phyloP scores from a whole-genome alignment of 2,113 vertebrate genomes.

The Bettongia penicillata region DNA sequence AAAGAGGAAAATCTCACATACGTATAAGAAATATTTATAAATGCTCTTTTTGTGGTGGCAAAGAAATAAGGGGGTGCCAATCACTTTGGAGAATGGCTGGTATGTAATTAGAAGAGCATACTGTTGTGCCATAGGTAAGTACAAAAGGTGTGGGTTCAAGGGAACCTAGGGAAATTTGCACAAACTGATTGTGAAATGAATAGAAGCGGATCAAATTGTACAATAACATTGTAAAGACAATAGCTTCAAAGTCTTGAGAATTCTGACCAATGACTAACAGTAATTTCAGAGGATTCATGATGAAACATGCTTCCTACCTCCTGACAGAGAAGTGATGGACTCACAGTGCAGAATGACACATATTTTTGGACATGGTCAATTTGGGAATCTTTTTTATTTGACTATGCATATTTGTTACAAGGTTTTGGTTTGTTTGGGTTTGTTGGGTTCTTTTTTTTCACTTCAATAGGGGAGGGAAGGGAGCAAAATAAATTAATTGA shows the following conservation, averaged over 20 bases:
- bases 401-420: neutral
- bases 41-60: neutral
- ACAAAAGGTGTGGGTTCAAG: neutral
- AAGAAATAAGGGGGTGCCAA: neutral
- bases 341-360: neutral
- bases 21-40: neutral
- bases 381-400: neutral
- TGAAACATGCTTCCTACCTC: neutral
- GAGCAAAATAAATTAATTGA: neutral
- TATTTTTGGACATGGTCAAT: neutral
- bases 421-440: neutral
- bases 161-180: neutral
- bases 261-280: neutral
- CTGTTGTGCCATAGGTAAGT: neutral
- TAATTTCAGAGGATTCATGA: neutral
- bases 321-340: neutral
- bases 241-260: neutral
- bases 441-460: neutral
- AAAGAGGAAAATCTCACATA: neutral
- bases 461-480: neutral
- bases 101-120: neutral
- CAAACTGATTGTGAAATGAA: neutral
- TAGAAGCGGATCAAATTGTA: neutral
- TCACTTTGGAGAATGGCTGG: neutral
- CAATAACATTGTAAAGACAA: neutral